A percentile compares a stretch with the other conserved stretches of the same genome.
Conservation (phyloP, 1,140 invertebrate genomes). For the Magallana ariakensis region DNA sequence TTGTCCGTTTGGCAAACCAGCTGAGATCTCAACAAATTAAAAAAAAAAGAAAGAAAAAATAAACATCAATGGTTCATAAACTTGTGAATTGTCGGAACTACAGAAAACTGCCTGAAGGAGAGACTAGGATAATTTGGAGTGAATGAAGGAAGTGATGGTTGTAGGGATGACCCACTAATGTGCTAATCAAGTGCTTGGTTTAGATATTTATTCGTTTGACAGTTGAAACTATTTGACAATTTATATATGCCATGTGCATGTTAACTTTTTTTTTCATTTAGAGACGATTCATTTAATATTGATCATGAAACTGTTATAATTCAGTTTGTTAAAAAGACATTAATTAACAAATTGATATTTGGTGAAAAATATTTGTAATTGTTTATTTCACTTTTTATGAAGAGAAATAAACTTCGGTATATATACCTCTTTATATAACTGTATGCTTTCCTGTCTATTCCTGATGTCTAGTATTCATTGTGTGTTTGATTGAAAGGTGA, state of each 20-base stretch:
- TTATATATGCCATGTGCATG: neutral
- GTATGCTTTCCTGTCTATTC: constrained; percentile 30
- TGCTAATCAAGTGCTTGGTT: constrained; percentile 22
- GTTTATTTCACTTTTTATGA: constrained; percentile 35
- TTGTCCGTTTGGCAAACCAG: neutral
- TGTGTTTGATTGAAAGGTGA: constrained; percentile 25
- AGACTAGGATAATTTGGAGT: neutral
- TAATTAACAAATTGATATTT: constrained; percentile 28
- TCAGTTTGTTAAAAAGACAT: constrained; percentile 32
- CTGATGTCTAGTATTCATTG: constrained; percentile 10
- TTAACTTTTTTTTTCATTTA: constrained; percentile 16
- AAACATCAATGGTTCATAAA: neutral
- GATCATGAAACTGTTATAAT: constrained; percentile 32
- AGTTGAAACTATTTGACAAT: constrained; percentile 7
- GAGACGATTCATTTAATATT: constrained; percentile 33
- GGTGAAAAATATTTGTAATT: constrained; percentile 39
- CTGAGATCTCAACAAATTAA: constrained; percentile 6
- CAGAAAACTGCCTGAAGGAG: constrained; percentile 13
- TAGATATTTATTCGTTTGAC: constrained; percentile 19
- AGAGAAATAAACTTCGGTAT: constrained; percentile 31
- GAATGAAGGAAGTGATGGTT: constrained; percentile 16
- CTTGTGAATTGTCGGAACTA: constrained; percentile 33
- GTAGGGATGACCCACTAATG: neutral
- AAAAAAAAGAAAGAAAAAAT: neutral
- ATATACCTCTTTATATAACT: constrained; percentile 24